Evolutionary conservation across 2,888 invertebrate species (phyloP), one percentile per base, ranked within the genome.

Genomic region (Drosophila conformis): DNA sequence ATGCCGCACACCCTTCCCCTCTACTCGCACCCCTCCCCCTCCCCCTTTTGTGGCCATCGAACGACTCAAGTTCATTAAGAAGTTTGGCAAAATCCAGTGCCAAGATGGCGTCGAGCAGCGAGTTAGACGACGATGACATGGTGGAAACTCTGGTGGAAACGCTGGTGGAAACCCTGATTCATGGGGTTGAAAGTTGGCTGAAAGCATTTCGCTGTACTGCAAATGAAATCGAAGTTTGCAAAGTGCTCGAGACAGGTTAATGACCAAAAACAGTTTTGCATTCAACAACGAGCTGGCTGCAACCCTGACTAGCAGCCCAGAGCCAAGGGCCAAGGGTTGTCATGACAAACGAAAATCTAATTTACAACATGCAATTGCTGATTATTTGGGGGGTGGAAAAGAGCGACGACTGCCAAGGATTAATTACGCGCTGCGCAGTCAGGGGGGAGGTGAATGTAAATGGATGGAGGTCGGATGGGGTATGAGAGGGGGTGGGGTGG

Each of bases 231-330:
- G 78, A 78, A 73, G 58, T 76, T 76, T 75, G 74, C 89, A 86
- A 86, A 89, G 89, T 86, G 90, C 89, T 83, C 75, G 72, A 82
- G 83, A 84, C 90, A 90, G 90, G 87, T 87, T 87, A 87, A 87
- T 90, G 87, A 87, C 90, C 87, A 87, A 88, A 77, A 78, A 68
- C 84, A 78, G 90, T 87, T 87, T 87, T 87, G 87, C 89, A 87
- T 87, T 87, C 84, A 86, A 88, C 46, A 46, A 86, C 85, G 81
- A 81, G 78, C 11, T 60, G 67, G 56, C 60, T 57, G 42, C 31
- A 31, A 82, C 86, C 86, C 84, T 64, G 25, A 65, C 21, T 31
- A 40, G 2, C 82, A 54, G 75, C 75, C 78, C 74, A 53, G 53
- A n/a, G 2, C n/a, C 15, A 10, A n/a, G 46, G 21, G 64, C 53